These are phyloP conservation scores for Euplagia quadripunctaria DNA, from an alignment of 2,888 invertebrate genomes.

Conservation along the genomic window DNA sequence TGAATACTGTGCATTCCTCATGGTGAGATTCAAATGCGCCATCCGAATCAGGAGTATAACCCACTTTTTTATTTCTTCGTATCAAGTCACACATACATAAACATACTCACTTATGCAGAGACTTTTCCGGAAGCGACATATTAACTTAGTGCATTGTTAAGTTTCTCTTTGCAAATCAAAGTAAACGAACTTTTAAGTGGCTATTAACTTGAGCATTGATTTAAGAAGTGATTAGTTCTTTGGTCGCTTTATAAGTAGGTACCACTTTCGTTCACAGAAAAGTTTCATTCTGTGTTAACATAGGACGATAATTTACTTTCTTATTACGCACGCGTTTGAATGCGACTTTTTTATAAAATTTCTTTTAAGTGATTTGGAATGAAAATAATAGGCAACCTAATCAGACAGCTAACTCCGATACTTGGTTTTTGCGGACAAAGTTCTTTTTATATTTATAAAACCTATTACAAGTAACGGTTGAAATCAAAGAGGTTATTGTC, in stretches of 20 bases:
- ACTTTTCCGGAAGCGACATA: conserved; percentile 21
- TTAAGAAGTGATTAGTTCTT: conserved; percentile 17
- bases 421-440: background rate
- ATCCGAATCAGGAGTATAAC: background rate
- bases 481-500: no score
- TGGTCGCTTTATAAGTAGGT: conserved; percentile 2
- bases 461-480: background rate
- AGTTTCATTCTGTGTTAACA: background rate
- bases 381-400: background rate
- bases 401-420: background rate
- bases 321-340: background rate
- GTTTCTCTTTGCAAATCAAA: conserved; percentile 28
- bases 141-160: conserved; percentile 20
- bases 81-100: background rate
- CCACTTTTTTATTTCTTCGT: conserved; percentile 1
- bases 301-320: background rate
- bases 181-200: conserved; percentile 28
- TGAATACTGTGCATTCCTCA: no score
- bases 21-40: background rate
- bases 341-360: background rate
- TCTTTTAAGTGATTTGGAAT: background rate
- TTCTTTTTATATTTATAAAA: no score
- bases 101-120: conserved; percentile 9
- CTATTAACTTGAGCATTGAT: conserved; percentile 20
- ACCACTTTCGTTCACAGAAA: conserved; percentile 20